A percentile compares a stretch with the other conserved stretches of the same genome.
Evolutionary conservation across 1,140 invertebrate genomes (phyloP).

Genomic region (Diachasmimorpha longicaudata): DNA sequence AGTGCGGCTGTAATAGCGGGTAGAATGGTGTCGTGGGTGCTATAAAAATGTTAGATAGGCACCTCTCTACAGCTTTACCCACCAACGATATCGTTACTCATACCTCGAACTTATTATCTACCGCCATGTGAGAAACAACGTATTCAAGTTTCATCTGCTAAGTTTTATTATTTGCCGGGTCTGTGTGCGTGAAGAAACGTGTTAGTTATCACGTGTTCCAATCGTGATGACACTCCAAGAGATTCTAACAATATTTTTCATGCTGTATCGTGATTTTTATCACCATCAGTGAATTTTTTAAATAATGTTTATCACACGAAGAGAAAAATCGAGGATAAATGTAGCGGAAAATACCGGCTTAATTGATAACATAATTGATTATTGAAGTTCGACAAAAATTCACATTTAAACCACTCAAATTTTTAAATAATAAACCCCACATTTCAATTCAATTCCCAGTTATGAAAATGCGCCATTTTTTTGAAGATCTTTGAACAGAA

Average conservation of each 20-base stretch:
- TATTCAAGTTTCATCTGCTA: slow-evolving; percentile 1
- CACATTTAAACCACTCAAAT: too few relatives aligned
- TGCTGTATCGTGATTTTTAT: neutral
- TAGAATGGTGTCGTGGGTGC: neutral
- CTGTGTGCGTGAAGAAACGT: neutral
- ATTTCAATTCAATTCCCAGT: too few relatives aligned
- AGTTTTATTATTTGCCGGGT: neutral
- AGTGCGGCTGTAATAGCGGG: neutral
- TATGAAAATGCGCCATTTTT: too few relatives aligned
- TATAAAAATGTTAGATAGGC: slow-evolving; percentile 7
- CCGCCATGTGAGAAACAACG: neutral
- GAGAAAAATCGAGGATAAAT: neutral
- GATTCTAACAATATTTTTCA: neutral
- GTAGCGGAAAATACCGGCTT: too few relatives aligned
- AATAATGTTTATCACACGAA: too few relatives aligned
- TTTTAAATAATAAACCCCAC: too few relatives aligned
- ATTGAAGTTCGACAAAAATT: too few relatives aligned
- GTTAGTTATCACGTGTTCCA: neutral
- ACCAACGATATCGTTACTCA: slow-evolving; percentile 2
- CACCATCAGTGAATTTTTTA: neutral
- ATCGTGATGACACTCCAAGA: neutral
- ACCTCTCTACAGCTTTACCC: neutral
- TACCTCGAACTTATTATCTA: slow-evolving; percentile 5
- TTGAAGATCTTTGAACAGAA: too few relatives aligned
- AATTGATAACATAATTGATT: too few relatives aligned